Evolutionary conservation across 2,113 vertebrate species (phyloP), one percentile per base, ranked within the genome.

Genomic region (Embiotoca jacksoni): DNA sequence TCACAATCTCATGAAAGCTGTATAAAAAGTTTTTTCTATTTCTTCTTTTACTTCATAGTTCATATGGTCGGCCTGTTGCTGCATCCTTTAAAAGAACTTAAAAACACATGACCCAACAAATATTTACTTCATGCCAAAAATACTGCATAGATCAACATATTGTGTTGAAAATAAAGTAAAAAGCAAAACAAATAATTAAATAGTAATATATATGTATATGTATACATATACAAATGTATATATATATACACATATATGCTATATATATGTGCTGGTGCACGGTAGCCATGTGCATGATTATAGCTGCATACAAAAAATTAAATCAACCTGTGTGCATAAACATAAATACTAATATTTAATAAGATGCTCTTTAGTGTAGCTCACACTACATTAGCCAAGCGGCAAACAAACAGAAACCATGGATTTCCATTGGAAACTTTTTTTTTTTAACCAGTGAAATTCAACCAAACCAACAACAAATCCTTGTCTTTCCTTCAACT

Each of bases 71-170:
- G 3, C 39, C 3, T 41, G 39, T 3, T 8, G 6, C 37, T 49
- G 69, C 68, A 5, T 61, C 32, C 54, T 57, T 1, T 50, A 1
- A 6, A 47, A 81, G 63, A 70, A 64, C 81, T 62, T 36, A 52
- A 41, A 55, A 36, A 72, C 72, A 69, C 54, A 1, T 54, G 39
- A 39, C 41, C 32, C 55, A 37, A 33, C 82, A 61, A 78, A 68
- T 10, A 5, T 64, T 76, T 55, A 62, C 55, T 66, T 86, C 73
- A 78, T 69, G 61, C 73, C 69, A 76, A 60, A 65, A 78, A 80
- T 74, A 86, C 89, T 91, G 85, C 89, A 86, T 67, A 80, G 87
- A 84, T 72, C 61, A 75, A 44, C 76, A 72, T 11, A 32, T 33
- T 56, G 50, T 6, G 47, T 70, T 37, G 72, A 65, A 49, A 78